Conservation (phyloP, 2,113 vertebrate genomes). For the Peromyscus leucopus region DNA sequence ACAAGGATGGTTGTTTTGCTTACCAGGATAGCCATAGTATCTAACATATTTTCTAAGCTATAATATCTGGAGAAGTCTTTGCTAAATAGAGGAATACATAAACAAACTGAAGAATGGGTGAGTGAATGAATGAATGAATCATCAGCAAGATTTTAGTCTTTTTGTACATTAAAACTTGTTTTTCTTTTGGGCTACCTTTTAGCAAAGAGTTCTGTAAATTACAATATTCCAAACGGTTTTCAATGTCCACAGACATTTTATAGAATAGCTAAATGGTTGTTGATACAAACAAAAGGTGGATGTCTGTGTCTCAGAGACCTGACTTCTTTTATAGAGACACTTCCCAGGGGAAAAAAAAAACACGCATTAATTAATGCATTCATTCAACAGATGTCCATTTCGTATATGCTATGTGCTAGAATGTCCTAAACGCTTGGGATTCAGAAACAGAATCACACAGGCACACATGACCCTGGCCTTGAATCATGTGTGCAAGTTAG, state of each 20-base stretch:
- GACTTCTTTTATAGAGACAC: fast-evolving
- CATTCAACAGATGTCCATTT: background rate
- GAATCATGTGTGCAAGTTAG: background rate
- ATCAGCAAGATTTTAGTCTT: background rate
- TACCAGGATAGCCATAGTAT: background rate
- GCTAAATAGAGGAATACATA: background rate
- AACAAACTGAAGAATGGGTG: background rate
- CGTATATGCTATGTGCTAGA: background rate
- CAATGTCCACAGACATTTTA: background rate
- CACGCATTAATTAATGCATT: background rate
- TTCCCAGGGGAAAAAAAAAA: background rate
- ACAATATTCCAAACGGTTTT: background rate
- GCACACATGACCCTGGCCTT: background rate
- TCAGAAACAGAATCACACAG: background rate
- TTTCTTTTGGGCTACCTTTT: background rate
- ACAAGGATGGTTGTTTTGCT: background rate
- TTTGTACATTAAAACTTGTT: background rate
- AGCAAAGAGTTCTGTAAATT: background rate
- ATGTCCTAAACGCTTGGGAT: background rate
- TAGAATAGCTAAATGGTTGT: background rate
- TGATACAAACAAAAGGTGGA: background rate
- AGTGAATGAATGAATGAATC: background rate
- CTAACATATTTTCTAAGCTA: background rate
- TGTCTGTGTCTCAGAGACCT: too few relatives aligned
- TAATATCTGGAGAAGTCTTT: background rate